Evolutionary conservation across 2,113 vertebrate species (phyloP).

Genomic region (Ceyx cyanopectus): DNA sequence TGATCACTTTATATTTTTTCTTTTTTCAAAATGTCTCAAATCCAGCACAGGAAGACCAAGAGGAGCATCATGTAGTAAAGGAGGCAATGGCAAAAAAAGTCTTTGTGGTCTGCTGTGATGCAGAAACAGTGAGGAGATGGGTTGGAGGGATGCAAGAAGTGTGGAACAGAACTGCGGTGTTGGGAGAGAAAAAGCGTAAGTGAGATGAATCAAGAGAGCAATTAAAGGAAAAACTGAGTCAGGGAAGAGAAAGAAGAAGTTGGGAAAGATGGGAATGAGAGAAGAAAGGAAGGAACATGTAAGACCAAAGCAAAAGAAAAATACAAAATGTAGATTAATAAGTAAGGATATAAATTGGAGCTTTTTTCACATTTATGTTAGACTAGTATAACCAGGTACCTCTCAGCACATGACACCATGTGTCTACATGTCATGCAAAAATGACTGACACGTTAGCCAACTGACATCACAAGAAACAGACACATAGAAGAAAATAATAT

Average conservation of each 20-base stretch:
- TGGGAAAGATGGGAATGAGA: neutral
- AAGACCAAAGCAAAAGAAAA: neutral
- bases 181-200: neutral
- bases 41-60: neutral
- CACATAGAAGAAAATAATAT: neutral
- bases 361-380: neutral
- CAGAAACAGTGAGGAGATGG: neutral
- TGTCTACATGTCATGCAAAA: constrained; percentile 11
- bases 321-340: neutral
- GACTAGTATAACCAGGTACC: neutral
- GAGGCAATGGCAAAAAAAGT: neutral
- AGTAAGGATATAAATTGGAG: neutral
- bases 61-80: neutral
- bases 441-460: constrained; percentile 34
- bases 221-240: neutral
- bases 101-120: neutral
- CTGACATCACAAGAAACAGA: constrained; percentile 31
- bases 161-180: neutral
- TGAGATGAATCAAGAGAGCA: neutral
- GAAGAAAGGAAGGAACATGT: neutral
- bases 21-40: neutral
- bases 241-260: neutral
- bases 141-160: neutral
- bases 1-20: neutral
- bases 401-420: constrained; percentile 24